Evolutionary conservation across 2,113 vertebrate species (phyloP).

Genomic region (Varanus komodoensis): DNA sequence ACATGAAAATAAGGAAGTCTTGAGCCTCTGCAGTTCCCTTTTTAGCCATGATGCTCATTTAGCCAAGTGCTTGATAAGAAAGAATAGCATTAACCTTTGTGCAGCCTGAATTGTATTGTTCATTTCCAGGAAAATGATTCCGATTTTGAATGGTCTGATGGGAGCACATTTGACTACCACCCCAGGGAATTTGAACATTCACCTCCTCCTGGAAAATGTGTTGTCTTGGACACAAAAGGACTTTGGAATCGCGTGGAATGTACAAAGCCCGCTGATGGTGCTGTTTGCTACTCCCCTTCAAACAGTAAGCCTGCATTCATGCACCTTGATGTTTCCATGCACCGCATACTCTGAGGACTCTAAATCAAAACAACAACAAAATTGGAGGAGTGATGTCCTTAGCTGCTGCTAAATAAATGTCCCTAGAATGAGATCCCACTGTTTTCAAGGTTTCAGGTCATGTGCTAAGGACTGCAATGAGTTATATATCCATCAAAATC

Average conservation of each 20-base stretch:
- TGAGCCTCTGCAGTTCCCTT: background rate
- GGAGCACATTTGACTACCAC: constrained; percentile 81
- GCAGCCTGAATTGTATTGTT: constrained; percentile 45
- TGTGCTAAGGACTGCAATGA: background rate
- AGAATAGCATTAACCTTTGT: background rate
- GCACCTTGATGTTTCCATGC: background rate
- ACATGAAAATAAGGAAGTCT: too few relatives aligned
- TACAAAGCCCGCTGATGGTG: constrained; percentile 79
- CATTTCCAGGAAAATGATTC: constrained; percentile 77
- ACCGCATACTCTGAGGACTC: constrained; percentile 18
- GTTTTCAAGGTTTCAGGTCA: background rate
- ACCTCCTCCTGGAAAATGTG: constrained; percentile 78
- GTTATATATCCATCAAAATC: too few relatives aligned
- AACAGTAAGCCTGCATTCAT: constrained; percentile 71
- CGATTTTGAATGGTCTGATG: constrained; percentile 93
- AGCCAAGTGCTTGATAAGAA: background rate
- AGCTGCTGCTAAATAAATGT: background rate
- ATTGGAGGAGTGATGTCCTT: background rate
- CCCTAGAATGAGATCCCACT: background rate
- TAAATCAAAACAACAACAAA: background rate
- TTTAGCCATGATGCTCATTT: background rate
- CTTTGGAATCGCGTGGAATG: constrained; percentile 84
- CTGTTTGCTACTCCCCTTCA: constrained; percentile 87
- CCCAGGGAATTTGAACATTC: constrained; percentile 68
- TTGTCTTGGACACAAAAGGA: constrained; percentile 83